Evolutionary conservation across 2,797 vertebrate genomes (phyloP), one percentile per base, ranked within the genome.

Genomic region (Loris lydekkerianus): DNA sequence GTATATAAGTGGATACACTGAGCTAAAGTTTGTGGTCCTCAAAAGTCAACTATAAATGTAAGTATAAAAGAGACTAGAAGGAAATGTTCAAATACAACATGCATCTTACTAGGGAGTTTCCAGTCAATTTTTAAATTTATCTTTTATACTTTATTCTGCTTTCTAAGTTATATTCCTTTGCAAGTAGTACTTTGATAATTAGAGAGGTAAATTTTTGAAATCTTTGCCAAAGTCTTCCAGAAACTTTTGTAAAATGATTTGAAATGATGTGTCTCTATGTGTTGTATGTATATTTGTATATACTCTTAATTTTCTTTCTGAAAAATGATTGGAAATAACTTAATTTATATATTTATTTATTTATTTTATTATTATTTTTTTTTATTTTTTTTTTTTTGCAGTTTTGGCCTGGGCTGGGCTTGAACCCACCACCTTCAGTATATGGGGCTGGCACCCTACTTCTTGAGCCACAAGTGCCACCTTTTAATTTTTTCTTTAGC

Each of bases 201-300:
- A 89, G 17, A 77, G 2, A 73, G 91, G 69, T 21, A 4, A 15
- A 53, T 23, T 31, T 72, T 63, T 58, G 17, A 87, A 69, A 56
- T 46, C 43, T 3, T 10, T 72, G 18, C n/a, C 56, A 87, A 86
- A 91, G 2, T 58, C 60, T 81, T 5, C 15, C 34, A 69, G 49
- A 86, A 88, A 61, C 8, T 88, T 91, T 58, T 81, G 3, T 18
- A 46, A 91, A 87, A 72, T 85, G 29, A 76, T n/a, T 84, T 56
- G 37, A 8, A 69, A 3, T 13, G 9, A 7, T 67, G 10, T 56
- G 13, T 40, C 56, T 31, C 49, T 81, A 7, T 43, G 18, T 17
- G 77, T 13, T 90, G 2, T 23, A 31, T 56, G 5, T 34, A 0
- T 63, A 1, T 37, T 20, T 23, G 10, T 29, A 1, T 31, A 29